Conservation (phyloP, 2,113 vertebrate species). For the Eidolon helvum region DNA sequence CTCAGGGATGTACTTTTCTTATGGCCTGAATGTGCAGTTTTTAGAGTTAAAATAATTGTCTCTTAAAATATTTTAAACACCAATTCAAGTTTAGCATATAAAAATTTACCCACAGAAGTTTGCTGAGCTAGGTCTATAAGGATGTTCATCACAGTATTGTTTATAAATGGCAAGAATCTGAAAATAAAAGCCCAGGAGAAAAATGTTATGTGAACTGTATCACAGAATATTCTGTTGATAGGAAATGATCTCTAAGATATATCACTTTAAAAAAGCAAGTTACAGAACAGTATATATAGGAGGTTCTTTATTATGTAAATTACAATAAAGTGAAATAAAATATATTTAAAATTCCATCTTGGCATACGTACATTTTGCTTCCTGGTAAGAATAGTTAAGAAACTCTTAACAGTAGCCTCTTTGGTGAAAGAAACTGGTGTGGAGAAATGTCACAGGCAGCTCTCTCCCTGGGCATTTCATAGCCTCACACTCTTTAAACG, state of each 20-base stretch:
- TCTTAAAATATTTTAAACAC: background rate
- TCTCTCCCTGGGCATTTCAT: background rate
- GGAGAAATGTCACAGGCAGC: background rate
- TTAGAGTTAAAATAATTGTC: background rate
- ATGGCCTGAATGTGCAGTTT: background rate
- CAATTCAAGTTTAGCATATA: background rate
- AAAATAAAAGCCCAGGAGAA: background rate
- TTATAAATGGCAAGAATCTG: background rate
- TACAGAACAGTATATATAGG: background rate
- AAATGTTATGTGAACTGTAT: background rate
- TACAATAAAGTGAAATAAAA: background rate
- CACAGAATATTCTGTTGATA: background rate
- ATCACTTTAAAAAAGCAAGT: background rate
- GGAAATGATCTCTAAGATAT: background rate
- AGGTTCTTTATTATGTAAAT: background rate
- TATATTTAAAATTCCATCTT: background rate
- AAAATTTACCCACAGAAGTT: background rate
- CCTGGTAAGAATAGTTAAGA: background rate
- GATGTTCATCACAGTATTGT: background rate
- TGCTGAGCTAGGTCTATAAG: background rate
- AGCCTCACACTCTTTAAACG: background rate
- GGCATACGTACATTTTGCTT: background rate
- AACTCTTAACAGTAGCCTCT: background rate
- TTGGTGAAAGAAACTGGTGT: background rate
- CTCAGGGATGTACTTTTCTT: background rate